phyloP scores from a whole-genome alignment of 1,140 invertebrate genomes.

The Drosophila grimshawi region DNA sequence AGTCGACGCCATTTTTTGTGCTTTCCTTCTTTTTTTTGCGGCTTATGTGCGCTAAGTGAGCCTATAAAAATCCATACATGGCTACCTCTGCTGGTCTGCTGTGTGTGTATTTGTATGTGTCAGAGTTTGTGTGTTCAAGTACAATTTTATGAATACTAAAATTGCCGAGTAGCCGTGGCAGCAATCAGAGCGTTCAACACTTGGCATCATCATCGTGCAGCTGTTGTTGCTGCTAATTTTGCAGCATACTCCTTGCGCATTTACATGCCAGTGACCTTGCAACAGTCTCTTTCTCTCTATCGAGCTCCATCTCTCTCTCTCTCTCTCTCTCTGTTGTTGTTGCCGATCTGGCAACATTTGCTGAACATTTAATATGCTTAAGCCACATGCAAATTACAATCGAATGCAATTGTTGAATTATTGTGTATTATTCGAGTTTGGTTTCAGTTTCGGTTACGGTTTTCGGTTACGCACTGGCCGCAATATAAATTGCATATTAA shows the following conservation, averaged over 20 bases:
- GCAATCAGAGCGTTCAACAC: constrained; percentile 78
- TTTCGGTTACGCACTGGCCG: constrained; percentile 44
- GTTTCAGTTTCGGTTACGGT: constrained; percentile 13
- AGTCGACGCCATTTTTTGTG: constrained; percentile 22
- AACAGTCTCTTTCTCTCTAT: not conserved
- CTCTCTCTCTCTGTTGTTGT: not conserved
- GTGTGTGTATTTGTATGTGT: constrained; percentile 15
- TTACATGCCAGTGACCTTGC: constrained; percentile 47
- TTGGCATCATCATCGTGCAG: constrained; percentile 62
- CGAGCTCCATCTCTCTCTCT: not conserved
- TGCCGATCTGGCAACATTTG: constrained; percentile 19
- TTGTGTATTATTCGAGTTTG: constrained; percentile 19
- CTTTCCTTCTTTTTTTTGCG: constrained; percentile 35
- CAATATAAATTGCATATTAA: constrained; percentile 70
- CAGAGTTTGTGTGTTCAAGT: constrained; percentile 50
- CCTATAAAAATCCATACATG: constrained; percentile 79
- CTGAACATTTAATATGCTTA: constrained; percentile 43
- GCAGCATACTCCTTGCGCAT: constrained; percentile 55
- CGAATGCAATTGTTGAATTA: constrained; percentile 32
- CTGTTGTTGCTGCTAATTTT: constrained; percentile 67
- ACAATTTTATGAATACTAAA: constrained; percentile 81
- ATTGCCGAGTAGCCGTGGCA: constrained; percentile 43
- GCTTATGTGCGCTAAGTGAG: constrained; percentile 82
- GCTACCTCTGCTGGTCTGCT: constrained; percentile 27
- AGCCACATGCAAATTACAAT: constrained; percentile 36